Evolutionary conservation across 1,140 invertebrate genomes (phyloP), one percentile per base, ranked within the genome.

Genomic region (Mercenaria mercenaria): DNA sequence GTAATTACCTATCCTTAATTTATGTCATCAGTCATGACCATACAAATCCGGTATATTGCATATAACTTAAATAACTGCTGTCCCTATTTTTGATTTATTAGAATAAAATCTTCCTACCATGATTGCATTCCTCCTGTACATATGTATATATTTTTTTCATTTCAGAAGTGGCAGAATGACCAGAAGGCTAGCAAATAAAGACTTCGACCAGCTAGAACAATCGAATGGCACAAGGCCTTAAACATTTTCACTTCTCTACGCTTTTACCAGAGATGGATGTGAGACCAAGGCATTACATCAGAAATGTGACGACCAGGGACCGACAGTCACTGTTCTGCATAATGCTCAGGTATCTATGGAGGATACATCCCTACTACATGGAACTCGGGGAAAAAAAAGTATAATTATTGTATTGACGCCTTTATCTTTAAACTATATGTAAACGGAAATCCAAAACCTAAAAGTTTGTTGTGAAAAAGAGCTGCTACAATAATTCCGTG

Each of bases 241-340:
- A 85, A 29, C 23, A 37, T 92, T 90, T 67, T 29, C 37, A 32
- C 61, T 92, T n/a, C 47, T 92, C 41, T 92, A 91, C 39, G 82
- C 67, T 23, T 83, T 86, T 18, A 74, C 82, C 26, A 81, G 52
- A 59, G 89, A 92, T 84, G 91, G 91, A 11, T 89, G 83, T 74
- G 29, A 56, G 29, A 69, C 86, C 6, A 50, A 29, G 1, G 80
- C 47, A 15, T 92, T 92, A 67, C 92, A 92, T 47, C 37, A 52
- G n/a, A 77, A 84, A 39, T 91, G 91, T 86, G 79, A 91, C 52
- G 82, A 84, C 52, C 50, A 91, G 50, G 91, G 91, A 2, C 91
- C 91, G 4, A 92, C 92, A 34, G 86, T 92, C 11, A 91, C 91
- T 41, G 85, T 91, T 8, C 34, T 88, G 39, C 89, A 89, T 69